Conservation (phyloP, 2,797 vertebrate genomes). For the Borostomias antarcticus region DNA sequence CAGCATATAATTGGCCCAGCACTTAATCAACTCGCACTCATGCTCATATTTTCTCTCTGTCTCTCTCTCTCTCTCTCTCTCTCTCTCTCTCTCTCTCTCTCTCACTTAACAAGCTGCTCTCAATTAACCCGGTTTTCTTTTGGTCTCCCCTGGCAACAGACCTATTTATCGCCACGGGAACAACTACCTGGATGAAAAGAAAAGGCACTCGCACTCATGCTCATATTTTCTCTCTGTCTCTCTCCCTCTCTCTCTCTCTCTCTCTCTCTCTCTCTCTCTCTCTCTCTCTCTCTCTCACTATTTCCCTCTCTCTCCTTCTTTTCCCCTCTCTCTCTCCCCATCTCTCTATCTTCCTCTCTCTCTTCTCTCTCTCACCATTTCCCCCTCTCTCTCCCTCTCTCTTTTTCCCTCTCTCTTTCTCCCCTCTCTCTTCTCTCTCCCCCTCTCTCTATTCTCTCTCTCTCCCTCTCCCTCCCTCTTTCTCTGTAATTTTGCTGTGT, state of each 20-base stretch:
- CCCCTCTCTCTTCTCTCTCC: too few species aligned
- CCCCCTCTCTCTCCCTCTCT: too few species aligned
- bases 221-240: constrained; percentile 7
- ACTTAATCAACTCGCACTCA: constrained; percentile 56
- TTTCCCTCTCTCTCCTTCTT: too few species aligned
- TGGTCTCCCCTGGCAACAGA: constrained; percentile 39
- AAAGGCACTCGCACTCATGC: constrained; percentile 27
- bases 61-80: not conserved
- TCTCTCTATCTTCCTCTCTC: too few species aligned
- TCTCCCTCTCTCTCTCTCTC: not conserved
- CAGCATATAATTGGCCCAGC: constrained; percentile 57
- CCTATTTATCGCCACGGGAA: constrained; percentile 55
- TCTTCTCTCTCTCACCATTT: too few species aligned
- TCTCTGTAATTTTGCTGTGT: not conserved
- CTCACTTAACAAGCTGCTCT: constrained; percentile 55
- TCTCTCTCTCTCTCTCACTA: too few species aligned
- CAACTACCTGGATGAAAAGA: constrained; percentile 58
- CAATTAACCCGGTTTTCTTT: constrained; percentile 63
- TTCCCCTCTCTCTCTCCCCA: too few species aligned
- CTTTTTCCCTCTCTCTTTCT: too few species aligned
- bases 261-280: constrained; percentile 50
- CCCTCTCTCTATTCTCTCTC: too few species aligned
- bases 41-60: constrained; percentile 7
- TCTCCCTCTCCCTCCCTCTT: not conserved
- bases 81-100: constrained; percentile 49